Base-by-base conservation (phyloP, 2,797 vertebrate genomes). In the Sebastes diploproa region DNA sequence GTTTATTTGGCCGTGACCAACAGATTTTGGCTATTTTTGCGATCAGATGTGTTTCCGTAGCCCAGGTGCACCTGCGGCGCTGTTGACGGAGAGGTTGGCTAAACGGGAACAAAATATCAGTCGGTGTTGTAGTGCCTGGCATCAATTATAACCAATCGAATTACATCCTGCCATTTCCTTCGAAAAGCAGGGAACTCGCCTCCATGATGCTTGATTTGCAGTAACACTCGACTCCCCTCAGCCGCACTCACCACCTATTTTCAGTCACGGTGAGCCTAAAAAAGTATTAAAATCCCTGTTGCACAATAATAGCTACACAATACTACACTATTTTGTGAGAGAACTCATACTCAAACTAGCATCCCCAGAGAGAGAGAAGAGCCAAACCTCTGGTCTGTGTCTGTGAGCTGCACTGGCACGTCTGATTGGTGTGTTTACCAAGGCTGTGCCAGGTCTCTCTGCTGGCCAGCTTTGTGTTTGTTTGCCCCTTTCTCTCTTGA, bases 351-450 rank as follows among this genome's bases (percentile, higher is more conserved):
- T 73, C 18, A 34, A 61, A 63, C 25, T 46, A 50, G 29, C 32
- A 23, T 67, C 27, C 34, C 27, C 3, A 20, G 25, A 61, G 66
- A 42, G 50, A 20, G 54, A 75, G 16, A 59, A 55, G 75, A 78
- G 73, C 64, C 68, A 81, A 84, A 91, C 60, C 82, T 67, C 29
- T 75, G 79, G 64, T 77, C 72, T 81, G 62, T 81, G 76, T 83
- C 72, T 84, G 42, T 85, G 84, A 88, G 72, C 87, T 83, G 84
- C 77, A 73, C 77, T 86, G 83, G 81, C 88, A 81, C 72, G 74
- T 83, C 73, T 91, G 80, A 86, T 83, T 85, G 84, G 79, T 90
- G 78, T 93, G 80, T 93, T 94, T 88, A 84, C 84, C 73, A 54
- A 83, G 66, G 59, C 78, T 76, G 72, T 91, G 88, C 92, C 91